These are phyloP conservation scores for Gonatopus flavifemur DNA, from an alignment of 1,140 invertebrate genomes.

Conservation along the genomic window DNA sequence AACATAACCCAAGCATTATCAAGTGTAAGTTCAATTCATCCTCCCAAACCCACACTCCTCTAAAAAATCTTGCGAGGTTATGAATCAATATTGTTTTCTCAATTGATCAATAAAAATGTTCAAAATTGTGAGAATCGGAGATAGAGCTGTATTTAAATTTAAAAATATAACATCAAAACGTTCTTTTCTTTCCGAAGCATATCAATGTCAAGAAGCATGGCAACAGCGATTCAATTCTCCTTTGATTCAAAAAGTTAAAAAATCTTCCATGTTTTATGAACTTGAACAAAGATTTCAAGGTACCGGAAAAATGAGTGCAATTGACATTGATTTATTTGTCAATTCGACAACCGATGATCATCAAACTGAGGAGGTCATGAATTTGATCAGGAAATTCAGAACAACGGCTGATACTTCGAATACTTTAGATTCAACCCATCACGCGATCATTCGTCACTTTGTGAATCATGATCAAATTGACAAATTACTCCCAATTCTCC, in stretches of 20 bases:
- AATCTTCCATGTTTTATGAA: slow-evolving; percentile 65
- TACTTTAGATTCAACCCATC: slow-evolving; percentile 76
- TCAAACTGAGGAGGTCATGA: slow-evolving; percentile 67
- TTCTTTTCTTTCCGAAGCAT: slow-evolving; percentile 67
- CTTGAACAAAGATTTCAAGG: slow-evolving; percentile 64
- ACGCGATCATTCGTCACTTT: slow-evolving; percentile 74
- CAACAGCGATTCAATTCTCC: slow-evolving; percentile 62
- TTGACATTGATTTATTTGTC: slow-evolving; percentile 76
- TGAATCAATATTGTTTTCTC: no score
- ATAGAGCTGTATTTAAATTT: slow-evolving; percentile 13
- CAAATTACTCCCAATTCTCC: slow-evolving; percentile 71
- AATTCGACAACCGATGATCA: slow-evolving; percentile 61
- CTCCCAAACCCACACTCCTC: no score
- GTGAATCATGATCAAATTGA: slow-evolving; percentile 62
- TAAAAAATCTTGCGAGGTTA: no score
- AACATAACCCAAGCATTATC: no score
- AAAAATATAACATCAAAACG: slow-evolving; percentile 21
- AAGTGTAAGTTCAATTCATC: no score
- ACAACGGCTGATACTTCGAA: slow-evolving; percentile 68
- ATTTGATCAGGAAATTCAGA: slow-evolving; percentile 71
- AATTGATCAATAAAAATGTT: no score
- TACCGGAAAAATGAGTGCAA: slow-evolving; percentile 62
- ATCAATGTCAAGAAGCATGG: slow-evolving; percentile 70
- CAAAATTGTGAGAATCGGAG: slow-evolving; percentile 22
- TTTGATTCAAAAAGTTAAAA: slow-evolving; percentile 65